phyloP scores from a whole-genome alignment of 2,797 vertebrate species.

The Otolemur crassicaudatus region DNA sequence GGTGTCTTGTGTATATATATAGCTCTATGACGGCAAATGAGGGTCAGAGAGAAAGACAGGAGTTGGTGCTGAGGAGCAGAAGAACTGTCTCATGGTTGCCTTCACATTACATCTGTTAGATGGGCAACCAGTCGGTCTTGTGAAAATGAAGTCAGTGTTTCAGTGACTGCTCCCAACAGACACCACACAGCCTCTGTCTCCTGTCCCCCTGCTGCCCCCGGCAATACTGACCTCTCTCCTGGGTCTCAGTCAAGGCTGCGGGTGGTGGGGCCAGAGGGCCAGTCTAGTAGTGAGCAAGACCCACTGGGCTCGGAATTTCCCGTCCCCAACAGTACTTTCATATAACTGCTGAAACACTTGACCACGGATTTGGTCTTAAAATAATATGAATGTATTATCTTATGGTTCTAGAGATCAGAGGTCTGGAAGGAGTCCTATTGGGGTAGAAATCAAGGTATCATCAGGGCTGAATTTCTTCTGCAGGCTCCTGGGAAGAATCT shows the following conservation, averaged over 20 bases:
- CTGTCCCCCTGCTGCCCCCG: background rate
- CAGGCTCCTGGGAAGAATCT: background rate
- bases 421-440: background rate
- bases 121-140: background rate
- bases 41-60: background rate
- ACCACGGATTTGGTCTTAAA: background rate
- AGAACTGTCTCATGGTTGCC: background rate
- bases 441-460: background rate
- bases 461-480: fast-evolving
- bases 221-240: background rate
- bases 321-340: background rate
- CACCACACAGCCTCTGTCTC: background rate
- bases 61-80: background rate
- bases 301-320: fast-evolving
- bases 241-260: background rate
- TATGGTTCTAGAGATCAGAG: background rate
- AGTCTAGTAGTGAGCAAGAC: no score
- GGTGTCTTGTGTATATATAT: no score
- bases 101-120: background rate
- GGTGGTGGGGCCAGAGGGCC: background rate
- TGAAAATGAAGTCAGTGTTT: background rate
- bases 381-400: background rate
- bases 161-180: background rate
- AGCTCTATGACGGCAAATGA: background rate
- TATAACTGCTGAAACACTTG: background rate